Evolutionary conservation across 2,113 vertebrate genomes (phyloP).

Genomic region (Onychorhynchus coronatus): DNA sequence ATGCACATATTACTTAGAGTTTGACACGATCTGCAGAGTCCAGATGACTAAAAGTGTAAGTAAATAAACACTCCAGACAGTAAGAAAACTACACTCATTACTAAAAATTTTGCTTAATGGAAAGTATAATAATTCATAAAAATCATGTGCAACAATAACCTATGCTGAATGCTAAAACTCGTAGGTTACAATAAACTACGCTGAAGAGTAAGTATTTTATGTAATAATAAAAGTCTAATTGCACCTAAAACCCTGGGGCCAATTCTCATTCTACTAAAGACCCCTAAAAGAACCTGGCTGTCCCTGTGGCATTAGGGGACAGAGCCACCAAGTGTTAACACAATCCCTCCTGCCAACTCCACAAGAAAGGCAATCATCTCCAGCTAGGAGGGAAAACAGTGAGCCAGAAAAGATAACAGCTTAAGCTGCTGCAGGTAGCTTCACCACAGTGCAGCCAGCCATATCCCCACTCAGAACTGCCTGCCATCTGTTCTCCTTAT

Average conservation of each 20-base stretch:
- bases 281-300: neutral
- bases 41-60: neutral
- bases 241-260: neutral
- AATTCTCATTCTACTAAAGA: neutral
- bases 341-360: neutral
- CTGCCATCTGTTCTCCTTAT: conserved; percentile 33
- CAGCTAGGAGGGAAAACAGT: neutral
- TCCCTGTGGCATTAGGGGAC: neutral
- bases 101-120: neutral
- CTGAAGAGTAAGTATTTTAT: neutral
- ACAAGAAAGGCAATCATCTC: neutral
- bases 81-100: neutral
- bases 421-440: conserved; percentile 36
- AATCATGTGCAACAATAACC: neutral
- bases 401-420: neutral
- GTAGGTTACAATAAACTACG: neutral
- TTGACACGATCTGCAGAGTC: fast-evolving
- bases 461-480: neutral
- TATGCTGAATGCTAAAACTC: neutral
- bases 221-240: neutral
- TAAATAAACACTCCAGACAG: neutral
- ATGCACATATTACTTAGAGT: neutral
- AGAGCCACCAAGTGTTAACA: conserved; percentile 31
- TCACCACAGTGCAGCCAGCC: neutral
- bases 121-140: neutral